phyloP scores from a whole-genome alignment of 2,797 vertebrate genomes.

The Buceros bicornis region DNA sequence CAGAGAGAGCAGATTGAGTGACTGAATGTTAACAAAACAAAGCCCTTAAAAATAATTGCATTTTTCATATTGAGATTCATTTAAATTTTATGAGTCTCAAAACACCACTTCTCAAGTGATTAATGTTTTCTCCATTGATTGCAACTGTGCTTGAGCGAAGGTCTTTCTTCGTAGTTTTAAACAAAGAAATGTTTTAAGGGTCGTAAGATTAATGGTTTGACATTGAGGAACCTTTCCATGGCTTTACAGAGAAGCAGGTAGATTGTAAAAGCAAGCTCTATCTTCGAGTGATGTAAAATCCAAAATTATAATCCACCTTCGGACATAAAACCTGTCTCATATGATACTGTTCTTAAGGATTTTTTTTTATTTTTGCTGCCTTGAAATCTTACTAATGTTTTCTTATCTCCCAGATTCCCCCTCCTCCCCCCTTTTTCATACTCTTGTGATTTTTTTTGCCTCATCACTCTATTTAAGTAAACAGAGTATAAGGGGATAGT shows the following conservation, averaged over 20 bases:
- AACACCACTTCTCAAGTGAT: slow-evolving; percentile 78
- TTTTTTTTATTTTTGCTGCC: background rate
- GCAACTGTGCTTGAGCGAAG: slow-evolving; percentile 67
- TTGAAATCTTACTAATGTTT: background rate
- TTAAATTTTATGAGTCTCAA: slow-evolving; percentile 75
- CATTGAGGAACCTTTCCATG: background rate
- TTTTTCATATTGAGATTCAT: slow-evolving; percentile 77
- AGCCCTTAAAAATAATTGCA: slow-evolving; percentile 76
- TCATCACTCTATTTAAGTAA: background rate
- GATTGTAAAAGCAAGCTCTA: background rate
- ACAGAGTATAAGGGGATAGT: background rate
- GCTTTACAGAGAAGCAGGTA: background rate
- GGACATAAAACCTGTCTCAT: background rate
- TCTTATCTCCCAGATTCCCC: background rate
- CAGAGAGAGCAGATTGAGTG: slow-evolving; percentile 43
- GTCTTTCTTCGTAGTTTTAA: slow-evolving; percentile 22
- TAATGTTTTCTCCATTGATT: slow-evolving; percentile 79
- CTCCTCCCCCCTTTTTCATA: background rate
- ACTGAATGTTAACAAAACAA: slow-evolving; percentile 77
- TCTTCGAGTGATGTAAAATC: background rate
- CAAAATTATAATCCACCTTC: background rate
- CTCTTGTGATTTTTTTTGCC: background rate
- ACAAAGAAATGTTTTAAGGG: slow-evolving; percentile 47
- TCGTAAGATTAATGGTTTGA: slow-evolving; percentile 7
- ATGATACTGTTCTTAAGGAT: background rate